A percentile compares a stretch with the other conserved stretches of the same genome.
phyloP scores from a whole-genome alignment of 1,140 invertebrate species.

The Amphibalanus amphitrite region DNA sequence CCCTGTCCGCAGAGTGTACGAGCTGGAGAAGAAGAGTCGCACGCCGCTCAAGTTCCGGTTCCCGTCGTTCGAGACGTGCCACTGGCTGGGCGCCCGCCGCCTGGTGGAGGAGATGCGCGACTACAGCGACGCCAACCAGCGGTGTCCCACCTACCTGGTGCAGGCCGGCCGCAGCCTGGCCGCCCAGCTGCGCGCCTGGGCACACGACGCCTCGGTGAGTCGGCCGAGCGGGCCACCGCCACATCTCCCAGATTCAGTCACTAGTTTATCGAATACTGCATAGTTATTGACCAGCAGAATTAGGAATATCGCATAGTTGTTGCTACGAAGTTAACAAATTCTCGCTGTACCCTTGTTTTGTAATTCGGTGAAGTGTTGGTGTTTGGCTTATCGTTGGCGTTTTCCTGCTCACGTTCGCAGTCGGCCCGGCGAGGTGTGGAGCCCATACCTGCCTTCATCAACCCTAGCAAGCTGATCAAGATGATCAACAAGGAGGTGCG shows the following conservation, averaged over 20 bases:
- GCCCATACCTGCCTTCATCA: constrained; percentile 42
- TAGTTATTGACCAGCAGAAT: too few relatives aligned
- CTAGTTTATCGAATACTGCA: too few relatives aligned
- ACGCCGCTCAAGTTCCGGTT: constrained; percentile 67
- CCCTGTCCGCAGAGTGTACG: constrained; percentile 52
- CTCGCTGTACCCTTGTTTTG: too few relatives aligned
- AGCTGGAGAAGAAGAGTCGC: constrained; percentile 64
- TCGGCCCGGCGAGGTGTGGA: constrained; percentile 39
- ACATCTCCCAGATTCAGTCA: too few relatives aligned
- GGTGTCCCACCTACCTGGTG: constrained; percentile 40
- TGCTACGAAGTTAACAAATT: too few relatives aligned
- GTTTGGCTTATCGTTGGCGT: too few relatives aligned
- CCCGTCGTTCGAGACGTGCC: constrained; percentile 68
- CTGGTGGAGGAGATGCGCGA: constrained; percentile 50
- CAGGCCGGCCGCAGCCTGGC: constrained; percentile 41
- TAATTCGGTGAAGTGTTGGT: too few relatives aligned
- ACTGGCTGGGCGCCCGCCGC: constrained; percentile 71
- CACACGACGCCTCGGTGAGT: constrained; percentile 44
- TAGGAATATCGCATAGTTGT: too few relatives aligned
- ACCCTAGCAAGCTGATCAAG: constrained; percentile 46
- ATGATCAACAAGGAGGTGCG: constrained; percentile 48
- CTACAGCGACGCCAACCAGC: constrained; percentile 41
- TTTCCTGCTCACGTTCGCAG: constrained; percentile 28
- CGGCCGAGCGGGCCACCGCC: too few relatives aligned
- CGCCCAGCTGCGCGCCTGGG: constrained; percentile 46